Evolutionary conservation across 1,140 invertebrate genomes (phyloP), one percentile per base, ranked within the genome.

Genomic region (Thaumatotibia leucotreta): DNA sequence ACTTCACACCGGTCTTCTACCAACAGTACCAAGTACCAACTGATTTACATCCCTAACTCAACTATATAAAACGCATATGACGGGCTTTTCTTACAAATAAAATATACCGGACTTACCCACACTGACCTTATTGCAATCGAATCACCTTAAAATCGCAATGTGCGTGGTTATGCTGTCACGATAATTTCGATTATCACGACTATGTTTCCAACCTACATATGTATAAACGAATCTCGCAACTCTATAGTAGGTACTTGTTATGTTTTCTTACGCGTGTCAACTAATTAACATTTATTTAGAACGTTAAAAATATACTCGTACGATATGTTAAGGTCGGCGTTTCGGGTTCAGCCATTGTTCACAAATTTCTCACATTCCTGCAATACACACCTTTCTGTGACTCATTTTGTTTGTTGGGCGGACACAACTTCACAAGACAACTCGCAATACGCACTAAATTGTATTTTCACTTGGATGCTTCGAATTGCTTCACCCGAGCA

Each of bases 241-340:
- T 45, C 11, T 17, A n/a, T n/a, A 20, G 10, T 2, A 10, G 4
- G n/a, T 17, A 20, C 39, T 45, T 45, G 17, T 6, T 45, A 20
- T 45, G 39, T 45, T 45, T 45, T 45, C 39, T 20, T 6, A 14
- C 17, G 35, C 35, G 35, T 45, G 5, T 45, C 35, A 20, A 29
- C 50, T 58, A 58, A 58, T 58, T 58, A 45, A 27, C 29, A 58
- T 58, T 58, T 58, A 58, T 58, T 58, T 58, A 29, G 52, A 58
- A 29, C 52, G 24, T 58, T 31, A 31, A 27, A 58, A 58, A 58
- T 58, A 58, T 27, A 58, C 52, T 27, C 52, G 52, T 58, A 58
- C 52, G 52, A 58, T 31, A 14, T 58, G 52, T 58, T 58, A 58
- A 58, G 52, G 27, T 58, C 52, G 52, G n/a, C 27, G 52, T 58